Percentiles rank a stretch among this genome's conserved stretches.
These are phyloP conservation scores for Boloria selene DNA, from an alignment of 2,888 invertebrate genomes.

Conservation along the genomic window DNA sequence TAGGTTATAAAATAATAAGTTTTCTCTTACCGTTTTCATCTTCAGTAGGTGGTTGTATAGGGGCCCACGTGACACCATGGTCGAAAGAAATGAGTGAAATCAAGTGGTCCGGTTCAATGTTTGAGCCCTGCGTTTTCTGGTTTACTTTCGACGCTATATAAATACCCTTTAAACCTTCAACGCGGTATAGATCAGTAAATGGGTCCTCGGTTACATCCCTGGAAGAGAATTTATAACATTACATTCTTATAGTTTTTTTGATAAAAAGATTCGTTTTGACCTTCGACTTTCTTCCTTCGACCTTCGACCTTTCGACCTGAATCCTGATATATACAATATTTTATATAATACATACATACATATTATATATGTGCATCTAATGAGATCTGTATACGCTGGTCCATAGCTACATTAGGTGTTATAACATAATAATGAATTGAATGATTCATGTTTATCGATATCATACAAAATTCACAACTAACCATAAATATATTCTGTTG, in stretches of 20 bases:
- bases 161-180: conserved; percentile 92
- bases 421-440: too few relatives aligned
- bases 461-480: too few relatives aligned
- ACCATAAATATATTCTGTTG: too few relatives aligned
- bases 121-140: conserved; percentile 76
- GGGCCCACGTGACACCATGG: conserved; percentile 92
- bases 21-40: conserved; percentile 79
- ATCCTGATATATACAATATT: too few relatives aligned
- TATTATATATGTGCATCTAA: too few relatives aligned
- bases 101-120: conserved; percentile 88
- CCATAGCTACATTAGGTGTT: too few relatives aligned
- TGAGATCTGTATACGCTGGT: too few relatives aligned
- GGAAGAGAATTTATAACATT: conserved; percentile 45
- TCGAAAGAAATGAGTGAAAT: conserved; percentile 92
- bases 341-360: too few relatives aligned
- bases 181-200: conserved; percentile 93
- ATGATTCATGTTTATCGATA: too few relatives aligned
- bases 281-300: too few relatives aligned
- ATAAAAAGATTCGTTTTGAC: too few relatives aligned
- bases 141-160: conserved; percentile 93
- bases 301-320: too few relatives aligned
- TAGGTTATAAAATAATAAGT: not conserved
- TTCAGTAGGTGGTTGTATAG: conserved; percentile 86
- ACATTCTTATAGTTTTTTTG: not conserved
- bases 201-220: conserved; percentile 90